These are phyloP conservation scores for Helicolenus hilgendorfi DNA, from an alignment of 2,797 vertebrate species.

Conservation along the genomic window DNA sequence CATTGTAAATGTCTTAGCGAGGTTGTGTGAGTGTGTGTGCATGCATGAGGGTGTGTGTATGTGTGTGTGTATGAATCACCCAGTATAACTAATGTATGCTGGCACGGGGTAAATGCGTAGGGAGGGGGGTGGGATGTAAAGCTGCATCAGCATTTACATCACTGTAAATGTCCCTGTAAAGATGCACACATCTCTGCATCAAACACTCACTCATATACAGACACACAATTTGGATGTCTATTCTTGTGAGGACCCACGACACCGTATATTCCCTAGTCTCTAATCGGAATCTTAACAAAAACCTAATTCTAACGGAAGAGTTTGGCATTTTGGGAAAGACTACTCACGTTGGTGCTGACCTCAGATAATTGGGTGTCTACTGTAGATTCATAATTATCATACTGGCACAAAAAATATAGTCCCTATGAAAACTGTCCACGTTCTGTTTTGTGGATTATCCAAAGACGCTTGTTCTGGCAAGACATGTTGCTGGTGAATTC, in stretches of 20 bases:
- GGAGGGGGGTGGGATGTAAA: neutral
- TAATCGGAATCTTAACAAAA: neutral
- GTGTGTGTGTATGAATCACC: slow-evolving; percentile 9
- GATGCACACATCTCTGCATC: slow-evolving; percentile 10
- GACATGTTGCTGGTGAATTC: neutral
- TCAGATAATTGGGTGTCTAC: neutral
- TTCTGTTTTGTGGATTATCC: neutral
- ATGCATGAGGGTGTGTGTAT: neutral
- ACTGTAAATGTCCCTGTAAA: slow-evolving; percentile 18
- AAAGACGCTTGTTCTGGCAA: neutral
- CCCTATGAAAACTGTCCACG: neutral
- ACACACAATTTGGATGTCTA: neutral
- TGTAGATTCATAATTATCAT: neutral
- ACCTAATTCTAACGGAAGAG: neutral
- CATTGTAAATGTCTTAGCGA: slow-evolving; percentile 7
- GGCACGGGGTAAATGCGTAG: slow-evolving; percentile 31
- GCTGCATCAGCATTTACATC: slow-evolving; percentile 64
- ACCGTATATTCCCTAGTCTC: neutral
- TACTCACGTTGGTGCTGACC: neutral
- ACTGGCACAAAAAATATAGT: neutral
- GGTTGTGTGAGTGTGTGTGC: neutral
- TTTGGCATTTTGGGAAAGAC: neutral
- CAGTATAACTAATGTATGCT: slow-evolving; percentile 57
- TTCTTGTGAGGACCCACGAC: neutral
- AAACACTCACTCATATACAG: neutral